Evolutionary conservation across 2,113 vertebrate genomes (phyloP), one percentile per base, ranked within the genome.

Genomic region (Zapus hudsonius): DNA sequence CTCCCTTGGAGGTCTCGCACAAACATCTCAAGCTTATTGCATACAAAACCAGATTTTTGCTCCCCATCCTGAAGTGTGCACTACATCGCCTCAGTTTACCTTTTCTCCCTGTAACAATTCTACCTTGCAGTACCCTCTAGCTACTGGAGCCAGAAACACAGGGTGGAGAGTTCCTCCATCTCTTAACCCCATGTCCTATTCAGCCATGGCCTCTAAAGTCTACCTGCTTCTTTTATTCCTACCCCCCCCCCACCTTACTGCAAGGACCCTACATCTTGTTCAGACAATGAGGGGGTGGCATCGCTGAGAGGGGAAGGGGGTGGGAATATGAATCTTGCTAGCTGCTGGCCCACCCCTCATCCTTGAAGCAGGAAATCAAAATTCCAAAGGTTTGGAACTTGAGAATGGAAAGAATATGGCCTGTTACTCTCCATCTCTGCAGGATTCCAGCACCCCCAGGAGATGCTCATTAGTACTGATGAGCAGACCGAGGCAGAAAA

Each of bases 331-430:
- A 75, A 38, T 13, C n/a, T 64, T 29, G 33, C 40, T 74, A 59
- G 20, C 17, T 57, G 55, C 20, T 64, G 19, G 3, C 16, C 16
- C 7, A 59, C 5, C 70, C 19, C 31, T 76, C 9, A 36, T 47
- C 42, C 29, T 29, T 59, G 31, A 11, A 36, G 66, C 13, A 38
- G 19, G 22, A 52, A 22, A 13, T 52, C 66, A 83, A 91, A 88
- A 66, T 22, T 38, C 23, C 31, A 89, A 82, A 83, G 10, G 6
- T 74, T 12, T 82, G 36, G 70, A 87, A 67, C 22, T 19, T 80
- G 89, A 87, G 83, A 52, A 78, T 25, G n/a, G 73, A 76, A 90
- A 92, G 63, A 73, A 67, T 7, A 12, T 75, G 40, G 23, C 40
- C 29, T 44, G 2, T 69, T 69, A 10, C 13, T 1, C 22, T 87